A percentile compares a stretch with the other conserved stretches of the same genome.
Evolutionary conservation across 2,888 invertebrate genomes (phyloP).

Genomic region (Melieria omissa): DNA sequence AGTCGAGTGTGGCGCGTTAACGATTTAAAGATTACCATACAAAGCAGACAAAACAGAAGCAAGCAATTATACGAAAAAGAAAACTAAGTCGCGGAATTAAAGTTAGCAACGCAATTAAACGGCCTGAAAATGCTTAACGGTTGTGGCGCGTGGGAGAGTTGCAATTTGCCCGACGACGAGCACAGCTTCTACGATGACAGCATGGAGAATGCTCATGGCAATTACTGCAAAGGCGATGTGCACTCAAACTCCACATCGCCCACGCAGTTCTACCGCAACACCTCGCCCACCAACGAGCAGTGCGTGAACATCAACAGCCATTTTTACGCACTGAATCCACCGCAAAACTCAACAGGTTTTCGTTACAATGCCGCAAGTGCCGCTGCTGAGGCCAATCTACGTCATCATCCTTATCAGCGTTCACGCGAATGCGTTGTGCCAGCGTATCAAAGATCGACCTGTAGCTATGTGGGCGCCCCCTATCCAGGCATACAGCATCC

Average conservation of each 20-base stretch:
- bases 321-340: conserved; percentile 4
- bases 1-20: too few species aligned
- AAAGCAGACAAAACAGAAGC: too few species aligned
- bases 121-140: conserved; percentile 36
- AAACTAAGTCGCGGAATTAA: too few species aligned
- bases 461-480: background rate
- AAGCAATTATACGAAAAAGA: too few species aligned
- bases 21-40: too few species aligned
- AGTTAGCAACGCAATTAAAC: background rate
- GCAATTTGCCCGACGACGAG: conserved; percentile 51
- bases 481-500: background rate
- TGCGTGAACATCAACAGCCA: conserved; percentile 45
- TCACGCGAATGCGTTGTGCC: background rate
- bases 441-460: too few species aligned
- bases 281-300: conserved; percentile 40
- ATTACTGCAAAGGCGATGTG: background rate
- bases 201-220: conserved; percentile 25
- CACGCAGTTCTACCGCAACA: conserved; percentile 20
- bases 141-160: conserved; percentile 49
- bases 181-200: conserved; percentile 50
- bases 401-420: conserved; percentile 15
- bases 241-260: conserved; percentile 9
- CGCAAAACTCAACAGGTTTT: conserved; percentile 33
- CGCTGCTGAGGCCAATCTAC: background rate
- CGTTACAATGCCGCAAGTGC: background rate